Percentiles rank a stretch among this genome's conserved stretches.
These are phyloP conservation scores for Zeuzera pyrina DNA, from an alignment of 2,888 invertebrate genomes.

Conservation along the genomic window DNA sequence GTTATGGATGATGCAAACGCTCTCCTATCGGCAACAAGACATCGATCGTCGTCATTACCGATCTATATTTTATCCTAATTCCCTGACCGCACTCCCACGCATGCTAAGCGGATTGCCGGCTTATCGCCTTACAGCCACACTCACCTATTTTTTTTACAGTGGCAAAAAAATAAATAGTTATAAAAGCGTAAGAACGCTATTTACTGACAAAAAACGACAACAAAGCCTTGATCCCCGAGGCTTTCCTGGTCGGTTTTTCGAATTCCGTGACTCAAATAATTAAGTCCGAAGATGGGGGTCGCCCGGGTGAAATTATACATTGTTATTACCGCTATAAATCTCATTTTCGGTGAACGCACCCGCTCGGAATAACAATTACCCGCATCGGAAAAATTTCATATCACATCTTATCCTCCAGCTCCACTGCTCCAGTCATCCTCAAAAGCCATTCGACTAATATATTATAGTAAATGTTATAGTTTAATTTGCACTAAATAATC, in stretches of 20 bases:
- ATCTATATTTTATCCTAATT: conserved; percentile 63
- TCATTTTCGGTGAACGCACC: conserved; percentile 56
- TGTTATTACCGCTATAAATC: conserved; percentile 66
- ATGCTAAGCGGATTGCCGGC: conserved; percentile 65
- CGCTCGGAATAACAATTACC: conserved; percentile 51
- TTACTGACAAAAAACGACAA: conserved; percentile 46
- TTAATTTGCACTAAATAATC: no score
- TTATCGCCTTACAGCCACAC: conserved; percentile 56
- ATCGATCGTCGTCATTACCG: conserved; percentile 38
- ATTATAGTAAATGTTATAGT: no score
- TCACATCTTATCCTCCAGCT: conserved; percentile 19
- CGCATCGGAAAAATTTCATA: conserved; percentile 30
- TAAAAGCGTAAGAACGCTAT: conserved; percentile 41
- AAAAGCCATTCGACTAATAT: conserved; percentile 1
- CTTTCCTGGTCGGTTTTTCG: conserved; percentile 58
- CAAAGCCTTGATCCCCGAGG: conserved; percentile 58
- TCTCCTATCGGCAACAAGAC: conserved; percentile 22
- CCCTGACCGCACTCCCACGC: conserved; percentile 44
- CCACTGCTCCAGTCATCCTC: neutral
- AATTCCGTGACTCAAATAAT: conserved; percentile 72
- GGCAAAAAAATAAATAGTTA: conserved; percentile 54
- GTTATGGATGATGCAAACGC: no score
- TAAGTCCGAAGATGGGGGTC: conserved; percentile 58
- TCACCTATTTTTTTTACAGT: conserved; percentile 60
- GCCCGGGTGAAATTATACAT: conserved; percentile 61